Conservation (phyloP, 2,888 invertebrate species). For the Gibbula magus region DNA sequence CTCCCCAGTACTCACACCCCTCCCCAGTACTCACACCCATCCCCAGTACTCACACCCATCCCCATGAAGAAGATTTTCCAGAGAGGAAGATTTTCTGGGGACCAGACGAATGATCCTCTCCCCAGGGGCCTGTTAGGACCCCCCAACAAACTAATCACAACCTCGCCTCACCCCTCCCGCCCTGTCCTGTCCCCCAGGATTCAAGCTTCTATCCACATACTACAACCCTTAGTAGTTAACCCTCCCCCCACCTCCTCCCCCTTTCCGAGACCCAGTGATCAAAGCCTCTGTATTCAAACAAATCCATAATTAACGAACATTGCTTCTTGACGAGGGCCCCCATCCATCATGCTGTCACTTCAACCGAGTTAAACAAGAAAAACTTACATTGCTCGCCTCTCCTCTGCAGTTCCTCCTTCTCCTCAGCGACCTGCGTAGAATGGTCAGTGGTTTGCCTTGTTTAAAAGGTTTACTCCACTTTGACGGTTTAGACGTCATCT, state of each 20-base stretch:
- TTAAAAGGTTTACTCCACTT: no score
- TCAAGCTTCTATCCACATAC: background rate
- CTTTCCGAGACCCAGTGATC: background rate
- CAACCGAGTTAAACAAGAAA: background rate
- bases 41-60: no score
- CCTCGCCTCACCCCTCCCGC: no score
- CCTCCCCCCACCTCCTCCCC: background rate
- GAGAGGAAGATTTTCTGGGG: no score
- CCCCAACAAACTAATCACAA: no score
- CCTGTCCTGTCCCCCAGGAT: background rate
- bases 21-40: no score
- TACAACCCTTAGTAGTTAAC: background rate
- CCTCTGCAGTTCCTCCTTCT: background rate
- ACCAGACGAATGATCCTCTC: no score
- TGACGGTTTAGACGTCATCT: no score
- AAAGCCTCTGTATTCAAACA: conserved; percentile 10
- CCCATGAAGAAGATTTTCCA: no score
- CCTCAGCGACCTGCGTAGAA: background rate
- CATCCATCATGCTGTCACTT: background rate
- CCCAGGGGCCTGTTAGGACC: no score
- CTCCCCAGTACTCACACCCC: no score
- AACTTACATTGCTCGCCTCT: background rate
- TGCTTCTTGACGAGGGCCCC: background rate
- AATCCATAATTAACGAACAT: conserved; percentile 6
- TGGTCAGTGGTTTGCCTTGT: background rate